These are phyloP conservation scores for Netelia melanura DNA, from an alignment of 2,888 invertebrate species.

Conservation along the genomic window DNA sequence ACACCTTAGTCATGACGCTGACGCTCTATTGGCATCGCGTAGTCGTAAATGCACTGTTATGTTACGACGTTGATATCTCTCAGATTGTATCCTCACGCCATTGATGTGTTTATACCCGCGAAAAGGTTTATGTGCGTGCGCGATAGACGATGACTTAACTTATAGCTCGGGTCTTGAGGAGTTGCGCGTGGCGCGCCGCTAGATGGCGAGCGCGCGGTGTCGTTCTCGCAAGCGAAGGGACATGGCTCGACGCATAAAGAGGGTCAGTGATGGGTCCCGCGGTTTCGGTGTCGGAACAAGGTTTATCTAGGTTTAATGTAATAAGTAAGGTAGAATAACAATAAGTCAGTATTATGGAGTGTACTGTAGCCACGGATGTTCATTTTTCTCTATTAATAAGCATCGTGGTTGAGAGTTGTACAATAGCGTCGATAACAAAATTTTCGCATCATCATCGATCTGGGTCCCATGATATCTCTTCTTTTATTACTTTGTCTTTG, in stretches of 20 bases:
- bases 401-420: background rate
- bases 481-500: constrained; percentile 9
- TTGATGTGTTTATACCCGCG: background rate
- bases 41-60: background rate
- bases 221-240: background rate
- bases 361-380: background rate
- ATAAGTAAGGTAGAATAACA: too few relatives aligned
- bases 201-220: background rate
- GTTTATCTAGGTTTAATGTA: too few relatives aligned
- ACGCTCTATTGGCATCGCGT: constrained; percentile 5
- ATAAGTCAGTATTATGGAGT: too few relatives aligned
- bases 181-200: background rate
- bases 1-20: constrained; percentile 26
- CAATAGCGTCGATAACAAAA: background rate
- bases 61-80: background rate
- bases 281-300: too few relatives aligned
- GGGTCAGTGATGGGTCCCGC: background rate
- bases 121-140: background rate
- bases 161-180: background rate
- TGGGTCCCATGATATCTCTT: constrained; percentile 2
- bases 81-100: background rate
- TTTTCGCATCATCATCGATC: background rate
- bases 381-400: background rate
- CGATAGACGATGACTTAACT: background rate
- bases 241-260: background rate